These are phyloP conservation scores for Steinernema khuongi DNA, from an alignment of 1,140 invertebrate genomes.

Conservation along the genomic window DNA sequence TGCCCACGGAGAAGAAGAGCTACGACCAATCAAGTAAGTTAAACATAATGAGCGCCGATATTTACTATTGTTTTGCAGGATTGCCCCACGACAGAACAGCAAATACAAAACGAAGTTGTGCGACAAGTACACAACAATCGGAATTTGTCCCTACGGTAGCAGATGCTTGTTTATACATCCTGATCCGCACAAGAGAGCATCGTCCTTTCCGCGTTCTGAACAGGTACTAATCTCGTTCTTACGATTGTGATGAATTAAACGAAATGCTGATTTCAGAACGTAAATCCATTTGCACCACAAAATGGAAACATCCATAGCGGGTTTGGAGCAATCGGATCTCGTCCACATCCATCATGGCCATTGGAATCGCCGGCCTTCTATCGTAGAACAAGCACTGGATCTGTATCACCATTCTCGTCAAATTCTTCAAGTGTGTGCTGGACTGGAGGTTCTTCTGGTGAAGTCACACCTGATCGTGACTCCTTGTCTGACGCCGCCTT, in stretches of 20 bases:
- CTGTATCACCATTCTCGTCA: not conserved
- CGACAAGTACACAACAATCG: conserved; percentile 53
- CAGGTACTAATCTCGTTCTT: not conserved
- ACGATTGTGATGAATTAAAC: not conserved
- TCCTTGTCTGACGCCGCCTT: not conserved
- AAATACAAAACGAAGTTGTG: conserved; percentile 56
- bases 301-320: too few relatives aligned
- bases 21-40: conserved; percentile 46
- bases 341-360: conserved; percentile 5
- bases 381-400: not conserved
- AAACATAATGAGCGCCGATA: not conserved
- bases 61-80: conserved; percentile 17
- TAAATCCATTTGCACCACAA: too few relatives aligned
- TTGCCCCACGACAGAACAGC: conserved; percentile 36
- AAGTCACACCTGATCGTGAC: not conserved
- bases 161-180: conserved; percentile 54
- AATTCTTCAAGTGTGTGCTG: not conserved
- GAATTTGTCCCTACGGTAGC: conserved; percentile 50
- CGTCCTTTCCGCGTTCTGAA: not conserved
- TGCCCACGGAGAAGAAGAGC: conserved; percentile 45
- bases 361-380: not conserved
- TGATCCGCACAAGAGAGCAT: not conserved
- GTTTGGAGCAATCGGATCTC: not conserved
- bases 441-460: not conserved
- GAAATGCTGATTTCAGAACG: not conserved